A percentile compares a stretch with the other conserved stretches of the same genome.
Evolutionary conservation across 2,113 vertebrate genomes (phyloP).

Genomic region (Rousettus leschenaultii): DNA sequence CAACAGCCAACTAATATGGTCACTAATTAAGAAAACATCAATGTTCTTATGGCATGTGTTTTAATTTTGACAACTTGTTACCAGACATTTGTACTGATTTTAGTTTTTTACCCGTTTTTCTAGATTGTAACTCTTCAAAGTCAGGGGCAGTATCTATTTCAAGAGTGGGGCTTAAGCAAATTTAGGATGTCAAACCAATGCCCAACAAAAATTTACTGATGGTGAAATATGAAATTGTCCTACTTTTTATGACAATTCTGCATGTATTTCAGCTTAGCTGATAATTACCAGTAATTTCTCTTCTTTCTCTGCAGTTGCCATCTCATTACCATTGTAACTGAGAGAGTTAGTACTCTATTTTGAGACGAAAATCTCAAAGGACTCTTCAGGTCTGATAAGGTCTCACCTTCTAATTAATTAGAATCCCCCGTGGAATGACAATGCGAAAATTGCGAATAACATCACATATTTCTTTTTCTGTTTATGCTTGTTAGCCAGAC

Average conservation of each 20-base stretch:
- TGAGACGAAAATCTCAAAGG: neutral
- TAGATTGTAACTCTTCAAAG: neutral
- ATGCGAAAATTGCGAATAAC: neutral
- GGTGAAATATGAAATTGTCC: neutral
- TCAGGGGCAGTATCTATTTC: neutral
- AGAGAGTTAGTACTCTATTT: conserved; percentile 34
- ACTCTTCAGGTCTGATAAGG: neutral
- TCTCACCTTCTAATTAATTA: conserved; percentile 51
- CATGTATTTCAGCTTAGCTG: neutral
- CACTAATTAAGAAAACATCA: neutral
- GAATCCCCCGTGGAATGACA: neutral
- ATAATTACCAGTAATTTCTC: neutral
- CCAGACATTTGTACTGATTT: neutral
- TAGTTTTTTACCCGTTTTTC: neutral
- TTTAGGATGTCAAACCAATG: neutral
- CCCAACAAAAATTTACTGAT: neutral
- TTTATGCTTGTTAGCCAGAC: neutral
- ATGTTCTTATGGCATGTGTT: neutral
- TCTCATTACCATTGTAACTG: neutral
- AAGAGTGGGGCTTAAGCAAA: neutral
- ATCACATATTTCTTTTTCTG: neutral
- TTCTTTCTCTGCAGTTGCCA: neutral
- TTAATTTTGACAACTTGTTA: neutral
- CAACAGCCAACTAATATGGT: neutral
- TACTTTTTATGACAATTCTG: neutral